Percentiles rank a stretch among this genome's conserved stretches.
Conservation (phyloP, 2,888 invertebrate species). For the Apamea monoglypha region DNA sequence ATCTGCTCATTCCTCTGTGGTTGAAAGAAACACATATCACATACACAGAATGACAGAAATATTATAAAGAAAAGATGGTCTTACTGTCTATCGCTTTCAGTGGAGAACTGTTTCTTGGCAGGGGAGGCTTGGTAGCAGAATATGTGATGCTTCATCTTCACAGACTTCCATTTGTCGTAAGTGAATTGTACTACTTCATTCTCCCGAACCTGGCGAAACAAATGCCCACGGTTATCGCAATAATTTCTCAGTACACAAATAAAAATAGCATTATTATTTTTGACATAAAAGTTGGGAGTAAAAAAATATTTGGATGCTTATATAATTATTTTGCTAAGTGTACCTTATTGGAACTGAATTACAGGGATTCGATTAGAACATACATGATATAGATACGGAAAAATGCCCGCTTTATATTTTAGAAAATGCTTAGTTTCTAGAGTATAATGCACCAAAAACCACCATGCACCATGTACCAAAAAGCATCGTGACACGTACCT, state of each 20-base stretch:
- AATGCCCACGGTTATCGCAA: neutral
- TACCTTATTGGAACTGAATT: conserved; percentile 9
- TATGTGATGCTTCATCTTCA: conserved; percentile 96
- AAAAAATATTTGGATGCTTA: neutral
- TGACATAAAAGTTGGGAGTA: neutral
- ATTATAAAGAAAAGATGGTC: conserved; percentile 62
- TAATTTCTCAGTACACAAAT: neutral
- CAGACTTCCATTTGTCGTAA: conserved; percentile 95
- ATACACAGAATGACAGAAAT: conserved; percentile 25
- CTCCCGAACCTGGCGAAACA: conserved; percentile 91
- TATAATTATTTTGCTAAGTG: neutral
- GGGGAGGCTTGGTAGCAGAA: conserved; percentile 97
- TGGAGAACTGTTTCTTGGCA: conserved; percentile 94
- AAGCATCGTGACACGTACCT: conserved; percentile 85
- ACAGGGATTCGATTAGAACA: neutral
- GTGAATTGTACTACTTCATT: conserved; percentile 96
- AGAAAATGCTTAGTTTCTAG: no score
- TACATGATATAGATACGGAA: neutral
- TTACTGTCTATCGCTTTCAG: conserved; percentile 92
- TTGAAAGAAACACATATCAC: conserved; percentile 40
- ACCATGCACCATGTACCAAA: no score
- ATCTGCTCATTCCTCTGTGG: conserved; percentile 41
- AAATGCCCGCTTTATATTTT: neutral
- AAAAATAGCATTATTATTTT: neutral
- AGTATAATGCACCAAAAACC: no score